A percentile compares a stretch with the other conserved stretches of the same genome.
These are phyloP conservation scores for Morelia viridis DNA, from an alignment of 2,797 vertebrate species.

Conservation along the genomic window DNA sequence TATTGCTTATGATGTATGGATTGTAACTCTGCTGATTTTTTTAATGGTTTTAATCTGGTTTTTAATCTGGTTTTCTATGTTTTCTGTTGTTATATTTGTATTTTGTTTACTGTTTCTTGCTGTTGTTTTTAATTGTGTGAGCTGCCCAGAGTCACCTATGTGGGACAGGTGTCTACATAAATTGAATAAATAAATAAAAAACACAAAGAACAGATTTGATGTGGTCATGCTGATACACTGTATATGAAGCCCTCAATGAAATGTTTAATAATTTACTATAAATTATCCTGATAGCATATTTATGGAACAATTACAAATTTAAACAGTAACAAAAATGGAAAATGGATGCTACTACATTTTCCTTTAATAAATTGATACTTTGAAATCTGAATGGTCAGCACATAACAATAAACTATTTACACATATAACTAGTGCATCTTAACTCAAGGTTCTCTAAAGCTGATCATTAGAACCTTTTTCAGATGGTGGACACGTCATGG, in stretches of 20 bases:
- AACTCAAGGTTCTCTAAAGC: not conserved
- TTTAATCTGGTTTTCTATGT: no score
- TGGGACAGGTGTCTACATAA: no score
- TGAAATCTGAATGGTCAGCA: not conserved
- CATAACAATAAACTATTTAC: not conserved
- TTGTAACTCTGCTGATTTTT: no score
- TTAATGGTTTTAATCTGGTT: no score
- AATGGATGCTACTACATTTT: not conserved
- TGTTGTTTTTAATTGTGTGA: no score
- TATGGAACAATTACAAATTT: not conserved
- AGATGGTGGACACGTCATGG: not conserved
- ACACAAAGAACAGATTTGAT: not conserved
- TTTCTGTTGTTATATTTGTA: no score
- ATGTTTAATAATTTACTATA: not conserved
- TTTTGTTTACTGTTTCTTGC: no score
- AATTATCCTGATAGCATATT: not conserved
- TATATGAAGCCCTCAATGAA: not conserved
- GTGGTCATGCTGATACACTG: not conserved
- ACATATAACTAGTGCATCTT: not conserved
- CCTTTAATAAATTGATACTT: not conserved
- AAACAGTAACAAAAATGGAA: not conserved
- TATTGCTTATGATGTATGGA: no score
- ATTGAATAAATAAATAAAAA: no score
- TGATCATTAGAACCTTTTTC: not conserved
- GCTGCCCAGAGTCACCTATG: no score